phyloP scores from a whole-genome alignment of 2,888 invertebrate genomes.

The Platypus cylindrus region DNA sequence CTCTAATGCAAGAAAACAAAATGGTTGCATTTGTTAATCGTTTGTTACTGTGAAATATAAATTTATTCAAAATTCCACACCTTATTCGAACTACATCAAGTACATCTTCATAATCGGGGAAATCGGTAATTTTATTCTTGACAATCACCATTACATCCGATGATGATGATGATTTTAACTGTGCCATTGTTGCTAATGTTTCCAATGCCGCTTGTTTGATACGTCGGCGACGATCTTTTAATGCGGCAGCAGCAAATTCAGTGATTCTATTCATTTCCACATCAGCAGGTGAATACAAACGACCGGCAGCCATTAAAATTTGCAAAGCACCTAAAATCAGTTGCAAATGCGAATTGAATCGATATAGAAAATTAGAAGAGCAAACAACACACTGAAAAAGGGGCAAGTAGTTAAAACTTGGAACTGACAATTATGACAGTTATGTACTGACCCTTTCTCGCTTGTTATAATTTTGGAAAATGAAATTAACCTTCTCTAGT shows the following conservation, averaged over 20 bases:
- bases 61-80: slow-evolving; percentile 16
- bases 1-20: too few relatives aligned
- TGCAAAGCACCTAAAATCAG: slow-evolving; percentile 20
- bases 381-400: too few relatives aligned
- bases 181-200: slow-evolving; percentile 63
- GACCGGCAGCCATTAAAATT: slow-evolving; percentile 54
- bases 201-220: slow-evolving; percentile 71
- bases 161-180: slow-evolving; percentile 47
- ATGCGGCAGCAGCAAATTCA: slow-evolving; percentile 27
- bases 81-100: slow-evolving; percentile 60
- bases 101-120: slow-evolving; percentile 46
- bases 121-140: slow-evolving; percentile 30
- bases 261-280: slow-evolving; percentile 42
- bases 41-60: background rate
- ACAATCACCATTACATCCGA: slow-evolving; percentile 53
- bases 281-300: slow-evolving; percentile 68
- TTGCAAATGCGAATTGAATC: background rate
- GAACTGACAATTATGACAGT: too few relatives aligned
- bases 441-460: too few relatives aligned
- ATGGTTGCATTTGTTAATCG: too few relatives aligned
- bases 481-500: slow-evolving; percentile 19
- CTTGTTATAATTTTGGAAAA: too few relatives aligned
- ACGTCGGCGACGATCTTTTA: slow-evolving; percentile 50
- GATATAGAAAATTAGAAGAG: background rate
- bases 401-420: too few relatives aligned